Conservation (phyloP, 92 coral and sea anemone species). For the Phenganax subtilis region DNA sequence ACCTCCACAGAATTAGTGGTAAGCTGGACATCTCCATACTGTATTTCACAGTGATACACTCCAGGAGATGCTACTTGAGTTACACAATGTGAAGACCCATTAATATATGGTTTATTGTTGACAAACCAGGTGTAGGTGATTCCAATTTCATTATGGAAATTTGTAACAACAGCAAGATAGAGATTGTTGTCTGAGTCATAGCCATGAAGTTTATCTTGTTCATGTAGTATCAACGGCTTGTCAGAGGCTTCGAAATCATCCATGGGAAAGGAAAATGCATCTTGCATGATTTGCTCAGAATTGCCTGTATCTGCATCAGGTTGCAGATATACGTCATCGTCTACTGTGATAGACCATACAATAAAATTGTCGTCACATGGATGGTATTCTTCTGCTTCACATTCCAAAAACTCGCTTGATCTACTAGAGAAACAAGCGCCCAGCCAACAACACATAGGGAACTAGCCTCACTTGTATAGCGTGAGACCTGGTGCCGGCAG, state of each 20-base stretch:
- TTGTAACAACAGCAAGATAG: neutral
- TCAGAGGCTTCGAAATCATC: neutral
- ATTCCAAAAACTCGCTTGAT: neutral
- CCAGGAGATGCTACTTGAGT: neutral
- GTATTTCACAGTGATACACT: neutral
- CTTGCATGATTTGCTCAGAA: neutral
- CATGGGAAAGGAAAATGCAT: neutral
- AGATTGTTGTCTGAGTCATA: neutral
- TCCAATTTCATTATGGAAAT: neutral
- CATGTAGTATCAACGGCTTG: neutral
- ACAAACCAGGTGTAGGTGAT: neutral
- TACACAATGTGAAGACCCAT: neutral
- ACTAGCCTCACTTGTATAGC: neutral
- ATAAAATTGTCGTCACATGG: neutral
- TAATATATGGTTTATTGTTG: neutral
- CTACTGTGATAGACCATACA: neutral
- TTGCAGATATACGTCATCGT: neutral
- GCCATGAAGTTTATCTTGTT: neutral
- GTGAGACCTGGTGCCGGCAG: neutral
- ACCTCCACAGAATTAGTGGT: neutral
- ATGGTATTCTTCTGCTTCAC: neutral
- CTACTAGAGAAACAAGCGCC: neutral
- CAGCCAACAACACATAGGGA: constrained; percentile 20
- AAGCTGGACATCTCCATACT: neutral
- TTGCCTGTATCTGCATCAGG: neutral